Base-by-base conservation (phyloP, 2,797 vertebrate genomes). In the Typhlichthys eigenmanni region DNA sequence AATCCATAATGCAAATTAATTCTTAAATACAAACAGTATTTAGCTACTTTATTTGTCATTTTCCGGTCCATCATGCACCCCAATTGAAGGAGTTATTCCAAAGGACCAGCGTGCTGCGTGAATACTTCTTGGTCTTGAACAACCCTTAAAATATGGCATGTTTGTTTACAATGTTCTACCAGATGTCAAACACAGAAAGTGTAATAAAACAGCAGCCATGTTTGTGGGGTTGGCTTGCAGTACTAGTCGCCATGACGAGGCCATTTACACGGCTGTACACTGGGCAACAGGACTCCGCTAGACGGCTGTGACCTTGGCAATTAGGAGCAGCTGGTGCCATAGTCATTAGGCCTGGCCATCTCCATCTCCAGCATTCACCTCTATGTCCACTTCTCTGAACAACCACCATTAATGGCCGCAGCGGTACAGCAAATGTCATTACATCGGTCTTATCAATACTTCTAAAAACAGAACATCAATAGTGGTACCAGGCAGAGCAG, bases 401-500 rank as follows among this genome's bases (percentile, higher is more conserved):
- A 51, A 74, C n/a, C 17, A 57, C 66, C 75, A 75, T 79, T 87
- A 85, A 85, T 78, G 81, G 84, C 80, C 80, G 72, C 64, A 84
- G 74, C 68, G 53, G 66, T 77, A 83, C 66, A 70, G 78, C 76
- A 82, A 83, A 87, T 87, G 81, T 84, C 85, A 83, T 85, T 82
- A 83, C 69, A 80, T 76, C 58, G 81, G 75, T 87, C 76, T 81
- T 85, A 87, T 90, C 85, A 88, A 90, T 86, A 88, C 80, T 75
- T 87, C 75, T 84, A 85, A 87, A 88, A 89, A 84, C 71, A 85
- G 78, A 85, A 83, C 81, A 84, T 87, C 85, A 84, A 81, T 87
- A 68, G 77, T 79, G 79, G 79, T 65, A 62, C 24, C 60, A 79
- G 68, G 74, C 71, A 84, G 61, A 72, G 76, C 66, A 83, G 71